Evolutionary conservation across 2,888 invertebrate genomes (phyloP).

Genomic region (Drosophila koepferae): DNA sequence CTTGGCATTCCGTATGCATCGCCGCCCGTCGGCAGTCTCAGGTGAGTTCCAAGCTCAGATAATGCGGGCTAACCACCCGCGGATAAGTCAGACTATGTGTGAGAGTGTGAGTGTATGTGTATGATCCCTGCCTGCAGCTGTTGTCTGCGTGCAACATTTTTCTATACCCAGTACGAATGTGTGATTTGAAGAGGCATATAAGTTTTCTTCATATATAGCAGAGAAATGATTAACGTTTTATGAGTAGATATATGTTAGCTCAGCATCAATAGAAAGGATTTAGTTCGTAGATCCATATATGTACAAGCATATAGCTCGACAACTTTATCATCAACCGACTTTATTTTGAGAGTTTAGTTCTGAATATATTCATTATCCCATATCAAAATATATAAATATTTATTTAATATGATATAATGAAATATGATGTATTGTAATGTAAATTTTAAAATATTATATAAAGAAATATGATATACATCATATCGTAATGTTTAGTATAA

Average conservation of each 20-base stretch:
- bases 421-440: too few species aligned
- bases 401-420: too few species aligned
- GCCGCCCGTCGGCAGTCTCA: conserved; percentile 94
- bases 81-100: neutral
- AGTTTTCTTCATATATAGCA: neutral
- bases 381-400: neutral
- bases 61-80: conserved; percentile 30
- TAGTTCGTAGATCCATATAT: too few species aligned
- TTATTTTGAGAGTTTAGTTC: neutral
- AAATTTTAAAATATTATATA: too few species aligned
- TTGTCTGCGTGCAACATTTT: conserved; percentile 11
- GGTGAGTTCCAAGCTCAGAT: conserved; percentile 86
- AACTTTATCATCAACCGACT: neutral
- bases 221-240: neutral
- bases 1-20: conserved; percentile 97
- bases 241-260: too few species aligned
- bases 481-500: too few species aligned
- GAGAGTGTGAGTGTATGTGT: neutral
- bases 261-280: too few species aligned
- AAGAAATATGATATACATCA: too few species aligned
- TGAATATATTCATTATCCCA: neutral
- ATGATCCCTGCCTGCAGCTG: conserved; percentile 17
- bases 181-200: neutral
- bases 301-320: too few species aligned
- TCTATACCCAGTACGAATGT: neutral